Percentiles rank a stretch among this genome's conserved stretches.
Evolutionary conservation across 2,888 invertebrate species (phyloP).

Genomic region (Agriopis marginaria): DNA sequence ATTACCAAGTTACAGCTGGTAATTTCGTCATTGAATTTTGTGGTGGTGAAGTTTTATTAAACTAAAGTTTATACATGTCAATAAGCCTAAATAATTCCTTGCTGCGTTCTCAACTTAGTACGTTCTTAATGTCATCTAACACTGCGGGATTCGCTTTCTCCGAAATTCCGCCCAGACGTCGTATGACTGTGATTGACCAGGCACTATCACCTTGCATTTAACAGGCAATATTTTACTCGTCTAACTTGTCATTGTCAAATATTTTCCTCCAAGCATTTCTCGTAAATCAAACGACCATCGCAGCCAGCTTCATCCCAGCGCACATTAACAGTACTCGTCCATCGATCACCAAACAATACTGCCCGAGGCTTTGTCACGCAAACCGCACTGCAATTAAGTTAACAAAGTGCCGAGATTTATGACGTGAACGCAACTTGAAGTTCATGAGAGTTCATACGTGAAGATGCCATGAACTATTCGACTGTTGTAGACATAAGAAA

Average conservation of each 20-base stretch:
- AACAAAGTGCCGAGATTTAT: slow-evolving; percentile 49
- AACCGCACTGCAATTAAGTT: slow-evolving; percentile 49
- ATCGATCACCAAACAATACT: slow-evolving; percentile 49
- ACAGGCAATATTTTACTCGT: slow-evolving; percentile 4
- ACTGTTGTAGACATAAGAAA: slow-evolving; percentile 5
- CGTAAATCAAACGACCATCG: slow-evolving; percentile 16
- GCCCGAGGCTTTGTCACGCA: slow-evolving; percentile 48
- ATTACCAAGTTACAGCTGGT: too few relatives aligned
- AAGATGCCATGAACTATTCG: slow-evolving; percentile 6
- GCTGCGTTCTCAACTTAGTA: not conserved
- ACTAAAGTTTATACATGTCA: not conserved
- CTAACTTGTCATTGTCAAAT: slow-evolving; percentile 16
- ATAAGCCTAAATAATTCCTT: not conserved
- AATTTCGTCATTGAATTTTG: too few relatives aligned
- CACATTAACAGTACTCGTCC: slow-evolving; percentile 25
- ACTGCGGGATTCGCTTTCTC: not conserved
- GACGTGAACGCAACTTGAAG: slow-evolving; percentile 33
- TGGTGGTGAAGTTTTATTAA: too few relatives aligned
- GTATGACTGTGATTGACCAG: not conserved
- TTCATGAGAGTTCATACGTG: slow-evolving; percentile 35
- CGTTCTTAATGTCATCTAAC: not conserved
- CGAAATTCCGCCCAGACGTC: not conserved
- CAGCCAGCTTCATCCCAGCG: slow-evolving; percentile 8
- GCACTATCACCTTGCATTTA: not conserved
- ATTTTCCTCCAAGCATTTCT: slow-evolving; percentile 13